Conservation (phyloP, 2,113 vertebrate species). For the Stegastes partitus region DNA sequence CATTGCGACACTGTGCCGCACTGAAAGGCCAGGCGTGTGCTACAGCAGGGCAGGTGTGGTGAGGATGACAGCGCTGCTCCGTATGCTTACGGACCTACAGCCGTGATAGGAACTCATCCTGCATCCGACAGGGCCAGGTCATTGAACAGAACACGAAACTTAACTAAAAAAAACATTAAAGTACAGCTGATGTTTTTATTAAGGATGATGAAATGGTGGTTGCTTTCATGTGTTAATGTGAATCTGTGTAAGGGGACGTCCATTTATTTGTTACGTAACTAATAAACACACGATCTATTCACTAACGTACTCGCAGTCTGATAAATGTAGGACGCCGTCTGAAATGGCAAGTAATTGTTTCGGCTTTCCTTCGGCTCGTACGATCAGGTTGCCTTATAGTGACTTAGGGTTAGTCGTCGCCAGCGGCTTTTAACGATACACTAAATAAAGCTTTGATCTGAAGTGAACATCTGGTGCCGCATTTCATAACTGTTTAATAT, state of each 20-base stretch:
- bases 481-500: accelerated
- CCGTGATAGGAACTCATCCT: not conserved
- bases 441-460: not conserved
- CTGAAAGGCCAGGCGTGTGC: constrained; percentile 20
- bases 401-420: no score
- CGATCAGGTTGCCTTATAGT: accelerated
- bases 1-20: constrained; percentile 51
- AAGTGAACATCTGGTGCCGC: accelerated
- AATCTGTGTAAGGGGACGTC: not conserved
- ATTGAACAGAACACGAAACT: not conserved
- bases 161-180: not conserved
- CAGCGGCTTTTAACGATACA: not conserved
- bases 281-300: not conserved
- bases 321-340: no score
- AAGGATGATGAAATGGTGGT: not conserved
- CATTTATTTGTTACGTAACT: not conserved
- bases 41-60: constrained; percentile 71
- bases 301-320: accelerated
- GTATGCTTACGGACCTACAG: not conserved
- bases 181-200: not conserved
- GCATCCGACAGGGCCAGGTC: not conserved
- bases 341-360: not conserved
- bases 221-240: not conserved
- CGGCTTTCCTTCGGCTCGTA: accelerated
- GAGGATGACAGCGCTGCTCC: constrained; percentile 7